Percentiles rank a stretch among this genome's conserved stretches.
phyloP scores from a whole-genome alignment of 53 echinoderm and acorn worm genomes.

The Crossaster papposus region DNA sequence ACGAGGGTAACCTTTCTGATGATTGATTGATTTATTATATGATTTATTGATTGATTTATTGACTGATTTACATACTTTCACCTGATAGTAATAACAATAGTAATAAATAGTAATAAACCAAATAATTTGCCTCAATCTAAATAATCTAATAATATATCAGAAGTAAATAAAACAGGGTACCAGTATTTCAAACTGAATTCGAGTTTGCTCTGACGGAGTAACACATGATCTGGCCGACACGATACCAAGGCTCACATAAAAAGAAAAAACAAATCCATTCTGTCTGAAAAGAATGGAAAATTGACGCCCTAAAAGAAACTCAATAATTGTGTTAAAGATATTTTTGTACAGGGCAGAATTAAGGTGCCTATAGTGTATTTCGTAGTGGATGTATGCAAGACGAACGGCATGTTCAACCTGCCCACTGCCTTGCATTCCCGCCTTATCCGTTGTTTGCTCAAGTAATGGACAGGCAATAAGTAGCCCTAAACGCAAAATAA shows the following conservation, averaged over 20 bases:
- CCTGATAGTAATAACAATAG: too few species aligned
- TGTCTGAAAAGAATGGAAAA: neutral
- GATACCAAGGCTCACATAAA: neutral
- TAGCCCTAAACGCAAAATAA: constrained; percentile 33
- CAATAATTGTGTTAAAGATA: neutral
- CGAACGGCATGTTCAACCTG: neutral
- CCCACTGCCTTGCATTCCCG: neutral
- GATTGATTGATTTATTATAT: too few species aligned
- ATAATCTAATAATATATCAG: too few species aligned
- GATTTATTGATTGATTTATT: too few species aligned
- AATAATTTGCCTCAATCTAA: too few species aligned
- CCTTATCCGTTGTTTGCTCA: constrained; percentile 17
- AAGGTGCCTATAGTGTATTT: neutral
- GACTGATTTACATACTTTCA: too few species aligned
- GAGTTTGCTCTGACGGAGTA: neutral
- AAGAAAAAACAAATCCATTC: neutral
- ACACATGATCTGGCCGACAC: neutral
- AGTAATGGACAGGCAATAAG: constrained; percentile 41
- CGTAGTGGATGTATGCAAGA: neutral
- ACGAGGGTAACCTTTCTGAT: neutral
- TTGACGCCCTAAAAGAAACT: neutral
- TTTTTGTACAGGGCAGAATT: neutral
- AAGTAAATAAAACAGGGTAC: too few species aligned
- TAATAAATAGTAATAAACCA: too few species aligned
- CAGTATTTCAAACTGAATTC: too few species aligned